phyloP scores from a whole-genome alignment of 2,888 invertebrate species.

The Andrena trimmerana region DNA sequence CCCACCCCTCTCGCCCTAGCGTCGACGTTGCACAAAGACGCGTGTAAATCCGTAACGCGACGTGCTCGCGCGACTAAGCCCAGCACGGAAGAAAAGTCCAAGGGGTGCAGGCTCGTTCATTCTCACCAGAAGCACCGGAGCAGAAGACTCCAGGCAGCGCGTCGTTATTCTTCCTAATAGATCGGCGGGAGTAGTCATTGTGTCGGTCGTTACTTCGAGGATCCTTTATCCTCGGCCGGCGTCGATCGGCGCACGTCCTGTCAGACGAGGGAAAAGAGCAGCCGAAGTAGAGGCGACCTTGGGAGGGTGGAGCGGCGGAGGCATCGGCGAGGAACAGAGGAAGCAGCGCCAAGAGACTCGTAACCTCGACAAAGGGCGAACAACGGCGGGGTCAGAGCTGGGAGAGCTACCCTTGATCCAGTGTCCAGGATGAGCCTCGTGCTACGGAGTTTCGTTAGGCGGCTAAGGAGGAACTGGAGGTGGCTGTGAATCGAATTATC shows the following conservation, averaged over 20 bases:
- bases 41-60: slow-evolving; percentile 7
- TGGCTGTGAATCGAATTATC: slow-evolving; percentile 79
- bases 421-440: slow-evolving; percentile 62
- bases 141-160: slow-evolving; percentile 60
- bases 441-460: slow-evolving; percentile 16
- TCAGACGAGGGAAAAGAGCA: slow-evolving; percentile 56
- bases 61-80: slow-evolving; percentile 25
- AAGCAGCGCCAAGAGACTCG: slow-evolving; percentile 40
- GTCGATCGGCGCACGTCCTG: slow-evolving; percentile 28
- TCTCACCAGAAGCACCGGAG: slow-evolving; percentile 47
- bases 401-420: slow-evolving; percentile 57
- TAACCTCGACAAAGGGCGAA: slow-evolving; percentile 63
- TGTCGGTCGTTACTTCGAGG: slow-evolving; percentile 69
- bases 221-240: slow-evolving; percentile 42
- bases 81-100: slow-evolving; percentile 8
- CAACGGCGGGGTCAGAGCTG: slow-evolving; percentile 22
- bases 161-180: slow-evolving; percentile 81
- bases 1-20: too few relatives aligned
- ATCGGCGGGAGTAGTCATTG: slow-evolving; percentile 77
- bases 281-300: slow-evolving; percentile 8
- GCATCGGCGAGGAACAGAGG: slow-evolving; percentile 21
- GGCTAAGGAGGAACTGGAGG: slow-evolving; percentile 57
- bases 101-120: slow-evolving; percentile 33
- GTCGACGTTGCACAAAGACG: background rate
- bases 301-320: slow-evolving; percentile 14